Conservation (phyloP, 2,888 invertebrate species). For the Xanthorhoe spadicearia region DNA sequence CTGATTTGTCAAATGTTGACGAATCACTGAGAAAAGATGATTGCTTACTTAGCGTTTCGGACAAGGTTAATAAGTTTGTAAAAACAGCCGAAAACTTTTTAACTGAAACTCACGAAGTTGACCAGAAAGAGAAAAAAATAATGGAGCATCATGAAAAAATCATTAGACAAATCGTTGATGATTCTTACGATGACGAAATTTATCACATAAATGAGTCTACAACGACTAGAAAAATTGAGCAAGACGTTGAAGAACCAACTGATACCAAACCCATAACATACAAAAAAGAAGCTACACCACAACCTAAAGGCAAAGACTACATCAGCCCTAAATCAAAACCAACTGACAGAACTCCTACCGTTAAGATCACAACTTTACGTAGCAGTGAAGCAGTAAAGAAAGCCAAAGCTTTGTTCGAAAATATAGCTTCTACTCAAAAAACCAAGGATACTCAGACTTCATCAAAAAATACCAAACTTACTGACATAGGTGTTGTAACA, state of each 20-base stretch:
- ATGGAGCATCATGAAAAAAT: constrained; percentile 78
- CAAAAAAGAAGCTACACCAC: constrained; percentile 60
- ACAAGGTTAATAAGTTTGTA: constrained; percentile 87
- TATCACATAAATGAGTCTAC: constrained; percentile 43
- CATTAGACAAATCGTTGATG: constrained; percentile 68
- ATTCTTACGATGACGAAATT: constrained; percentile 53
- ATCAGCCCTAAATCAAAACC: constrained; percentile 55
- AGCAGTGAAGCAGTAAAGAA: constrained; percentile 88
- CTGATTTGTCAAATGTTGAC: constrained; percentile 83
- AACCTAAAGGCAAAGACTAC: constrained; percentile 58
- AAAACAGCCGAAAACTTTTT: constrained; percentile 85
- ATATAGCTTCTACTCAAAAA: constrained; percentile 79
- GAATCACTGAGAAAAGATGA: constrained; percentile 85
- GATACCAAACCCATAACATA: constrained; percentile 51
- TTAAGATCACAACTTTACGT: constrained; percentile 76
- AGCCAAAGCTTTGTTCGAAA: constrained; percentile 89
- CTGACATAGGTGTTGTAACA: constrained; percentile 78
- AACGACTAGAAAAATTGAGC: constrained; percentile 21
- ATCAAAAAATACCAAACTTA: constrained; percentile 70
- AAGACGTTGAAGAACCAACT: constrained; percentile 33
- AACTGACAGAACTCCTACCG: constrained; percentile 57
- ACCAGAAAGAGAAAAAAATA: constrained; percentile 71
- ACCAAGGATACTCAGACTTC: constrained; percentile 54
- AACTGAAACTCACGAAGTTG: constrained; percentile 62
- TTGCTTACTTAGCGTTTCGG: constrained; percentile 86